Base-by-base conservation (phyloP, 2,113 vertebrate species). In the Thymallus thymallus region DNA sequence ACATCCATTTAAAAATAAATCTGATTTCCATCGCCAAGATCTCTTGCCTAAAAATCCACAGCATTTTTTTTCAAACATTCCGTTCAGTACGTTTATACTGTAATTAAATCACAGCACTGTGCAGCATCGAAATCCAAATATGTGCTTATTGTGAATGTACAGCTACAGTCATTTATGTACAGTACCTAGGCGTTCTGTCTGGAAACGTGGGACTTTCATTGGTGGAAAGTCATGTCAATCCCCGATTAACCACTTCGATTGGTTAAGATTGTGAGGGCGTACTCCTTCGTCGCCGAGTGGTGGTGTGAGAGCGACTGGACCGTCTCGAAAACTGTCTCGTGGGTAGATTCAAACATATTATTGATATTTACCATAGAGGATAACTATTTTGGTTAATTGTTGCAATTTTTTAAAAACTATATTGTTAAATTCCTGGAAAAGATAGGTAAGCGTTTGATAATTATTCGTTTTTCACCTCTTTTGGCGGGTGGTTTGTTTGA, bases 271-370 rank as follows among this genome's bases (percentile, higher is more conserved):
- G 30, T 35, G 64, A 18, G 64, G 29, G 64, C 20, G 62, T 29
- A 30, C 13, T 6, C 29, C 88, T 84, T 88, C 72, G 3, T 88
- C 88, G 55, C 62, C 0, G 30, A 80, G 80, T 83, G 79, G 85
- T 88, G 91, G 91, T 90, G 91, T 90, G 91, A 84, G 76, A 86
- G 90, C 86, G 89, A 88, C 89, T 86, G 88, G 85, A 86, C 74
- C 79, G 90, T 92, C 88, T 92, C 87, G 88, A 90, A 87, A 87
- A 86, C 79, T 82, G 89, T 91, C 88, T 90, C 88, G 87, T 88
- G 87, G 79, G 76, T 83, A 84, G 72, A 77, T 69, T 60, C 46
- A 67, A 72, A 81, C 77, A 64, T 78, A 74, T 86, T 82, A 51
- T 76, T 76, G 58, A 64, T 70, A 77, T 63, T 74, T 32, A 45